Percentiles rank a stretch among this genome's conserved stretches.
phyloP scores from a whole-genome alignment of 2,888 invertebrate species.

The Sussaba pulchella region DNA sequence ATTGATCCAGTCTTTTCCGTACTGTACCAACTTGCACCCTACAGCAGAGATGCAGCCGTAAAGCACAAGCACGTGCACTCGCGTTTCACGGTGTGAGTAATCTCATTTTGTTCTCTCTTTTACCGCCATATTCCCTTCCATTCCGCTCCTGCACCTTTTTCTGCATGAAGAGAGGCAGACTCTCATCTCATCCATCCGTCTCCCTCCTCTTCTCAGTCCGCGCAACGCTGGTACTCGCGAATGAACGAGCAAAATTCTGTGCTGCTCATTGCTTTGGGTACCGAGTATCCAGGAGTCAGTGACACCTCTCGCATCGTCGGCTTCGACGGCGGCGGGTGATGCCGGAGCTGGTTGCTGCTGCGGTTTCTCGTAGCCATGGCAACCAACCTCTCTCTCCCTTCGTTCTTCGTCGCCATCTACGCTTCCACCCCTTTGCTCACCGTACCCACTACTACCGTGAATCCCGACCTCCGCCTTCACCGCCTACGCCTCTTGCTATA shows the following conservation, averaged over 20 bases:
- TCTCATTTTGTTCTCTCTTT: constrained; percentile 33
- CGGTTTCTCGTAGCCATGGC: constrained; percentile 83
- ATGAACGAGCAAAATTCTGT: constrained; percentile 65
- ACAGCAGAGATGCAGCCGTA: constrained; percentile 8
- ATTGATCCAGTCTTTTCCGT: not conserved
- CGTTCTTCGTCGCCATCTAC: constrained; percentile 70
- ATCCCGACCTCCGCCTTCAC: constrained; percentile 72
- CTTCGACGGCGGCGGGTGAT: constrained; percentile 75
- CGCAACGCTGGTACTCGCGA: constrained; percentile 37
- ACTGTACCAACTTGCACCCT: not conserved
- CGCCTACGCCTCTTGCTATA: constrained; percentile 63
- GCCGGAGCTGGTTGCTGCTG: constrained; percentile 71
- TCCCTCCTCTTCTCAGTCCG: constrained; percentile 6
- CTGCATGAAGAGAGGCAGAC: constrained; percentile 2
- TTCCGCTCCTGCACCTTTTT: constrained; percentile 17
- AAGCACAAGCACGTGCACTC: constrained; percentile 33
- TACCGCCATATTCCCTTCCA: constrained; percentile 5
- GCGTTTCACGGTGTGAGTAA: constrained; percentile 59
- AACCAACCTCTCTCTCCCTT: constrained; percentile 75
- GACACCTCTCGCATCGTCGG: constrained; percentile 83
- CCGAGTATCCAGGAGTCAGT: constrained; percentile 81
- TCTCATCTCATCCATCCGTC: constrained; percentile 36
- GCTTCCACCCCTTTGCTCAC: constrained; percentile 69
- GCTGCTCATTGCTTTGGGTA: constrained; percentile 69
- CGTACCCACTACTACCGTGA: constrained; percentile 71